Evolutionary conservation across 2,888 invertebrate species (phyloP).

Genomic region (Allolobophora icterica): DNA sequence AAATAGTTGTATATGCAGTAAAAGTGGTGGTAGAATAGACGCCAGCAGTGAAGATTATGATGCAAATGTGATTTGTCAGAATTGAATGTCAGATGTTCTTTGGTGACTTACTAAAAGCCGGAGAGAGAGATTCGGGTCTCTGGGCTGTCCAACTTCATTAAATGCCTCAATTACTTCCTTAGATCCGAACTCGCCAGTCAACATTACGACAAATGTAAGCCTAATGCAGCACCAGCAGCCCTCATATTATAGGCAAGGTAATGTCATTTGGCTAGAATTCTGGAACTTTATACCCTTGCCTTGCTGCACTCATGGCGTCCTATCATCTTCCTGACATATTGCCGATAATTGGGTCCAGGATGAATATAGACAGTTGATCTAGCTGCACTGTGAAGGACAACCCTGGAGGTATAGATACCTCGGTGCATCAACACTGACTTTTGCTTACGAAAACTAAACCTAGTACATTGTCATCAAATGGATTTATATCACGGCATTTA

Average conservation of each 20-base stretch:
- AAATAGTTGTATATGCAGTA: not conserved
- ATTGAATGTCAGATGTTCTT: slow-evolving; percentile 11
- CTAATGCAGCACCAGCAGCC: not conserved
- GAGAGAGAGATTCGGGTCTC: not conserved
- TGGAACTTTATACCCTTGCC: not conserved
- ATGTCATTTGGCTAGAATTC: not conserved
- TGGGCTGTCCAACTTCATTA: not conserved
- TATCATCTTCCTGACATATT: not conserved
- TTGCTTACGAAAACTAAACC: not conserved
- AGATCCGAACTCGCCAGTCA: not conserved
- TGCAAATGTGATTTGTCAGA: not conserved
- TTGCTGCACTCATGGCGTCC: not conserved
- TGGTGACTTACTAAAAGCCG: not conserved
- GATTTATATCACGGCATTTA: slow-evolving; percentile 6
- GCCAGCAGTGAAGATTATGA: not conserved
- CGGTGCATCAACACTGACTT: not conserved
- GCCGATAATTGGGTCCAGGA: not conserved
- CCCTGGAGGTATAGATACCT: not conserved
- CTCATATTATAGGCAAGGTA: not conserved
- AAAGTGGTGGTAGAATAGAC: not conserved
- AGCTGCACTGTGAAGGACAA: not conserved
- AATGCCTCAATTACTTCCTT: not conserved
- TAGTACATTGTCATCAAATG: not conserved
- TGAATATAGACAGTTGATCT: not conserved
- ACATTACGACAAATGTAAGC: not conserved